Evolutionary conservation across 1,140 invertebrate species (phyloP).

Genomic region (Microvelia longipes): DNA sequence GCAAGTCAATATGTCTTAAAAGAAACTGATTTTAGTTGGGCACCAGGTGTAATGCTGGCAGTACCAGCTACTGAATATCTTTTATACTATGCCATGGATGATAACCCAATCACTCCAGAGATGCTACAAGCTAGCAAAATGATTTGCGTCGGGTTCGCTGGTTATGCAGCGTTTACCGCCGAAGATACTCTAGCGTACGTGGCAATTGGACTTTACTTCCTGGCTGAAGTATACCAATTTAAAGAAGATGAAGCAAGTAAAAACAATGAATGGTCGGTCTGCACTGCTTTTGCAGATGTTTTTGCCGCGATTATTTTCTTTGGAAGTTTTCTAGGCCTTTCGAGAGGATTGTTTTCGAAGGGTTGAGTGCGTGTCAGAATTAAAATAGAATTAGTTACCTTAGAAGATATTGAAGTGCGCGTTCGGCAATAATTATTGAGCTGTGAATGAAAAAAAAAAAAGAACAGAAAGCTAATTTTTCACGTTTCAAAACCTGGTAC

Average conservation of each 20-base stretch:
- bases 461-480: no score
- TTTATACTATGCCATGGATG: background rate
- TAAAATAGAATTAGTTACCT: no score
- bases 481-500: no score
- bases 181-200: background rate
- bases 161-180: background rate
- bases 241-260: background rate
- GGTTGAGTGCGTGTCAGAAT: no score
- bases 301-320: background rate
- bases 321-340: background rate
- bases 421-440: no score
- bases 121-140: background rate
- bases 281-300: background rate
- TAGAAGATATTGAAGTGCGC: no score
- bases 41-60: background rate
- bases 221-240: background rate
- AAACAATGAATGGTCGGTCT: background rate
- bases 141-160: background rate
- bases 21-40: background rate
- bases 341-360: no score
- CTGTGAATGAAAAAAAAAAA: no score
- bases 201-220: background rate
- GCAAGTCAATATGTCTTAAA: background rate
- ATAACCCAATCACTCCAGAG: background rate
- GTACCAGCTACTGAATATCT: background rate